These are phyloP conservation scores for Chaetodon trifascialis DNA, from an alignment of 2,113 vertebrate species.

Conservation along the genomic window DNA sequence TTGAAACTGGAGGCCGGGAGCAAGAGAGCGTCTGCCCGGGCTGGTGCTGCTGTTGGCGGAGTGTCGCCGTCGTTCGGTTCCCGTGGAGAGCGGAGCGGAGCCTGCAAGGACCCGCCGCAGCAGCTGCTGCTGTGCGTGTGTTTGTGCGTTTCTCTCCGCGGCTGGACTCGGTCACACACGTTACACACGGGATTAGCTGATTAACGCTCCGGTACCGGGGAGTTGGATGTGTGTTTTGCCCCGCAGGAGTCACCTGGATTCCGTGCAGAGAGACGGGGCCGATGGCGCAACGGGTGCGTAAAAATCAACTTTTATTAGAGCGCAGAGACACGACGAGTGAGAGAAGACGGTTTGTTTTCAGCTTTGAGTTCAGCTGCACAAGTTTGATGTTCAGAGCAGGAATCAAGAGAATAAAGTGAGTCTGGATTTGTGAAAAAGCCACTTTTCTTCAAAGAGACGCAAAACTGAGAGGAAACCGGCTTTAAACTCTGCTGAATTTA, in stretches of 20 bases:
- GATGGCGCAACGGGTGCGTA: conserved; percentile 99
- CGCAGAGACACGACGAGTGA: background rate
- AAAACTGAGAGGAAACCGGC: background rate
- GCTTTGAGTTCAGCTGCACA: background rate
- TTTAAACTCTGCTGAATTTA: background rate
- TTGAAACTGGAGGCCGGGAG: conserved; percentile 77
- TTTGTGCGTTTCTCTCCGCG: background rate
- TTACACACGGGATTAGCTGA: conserved; percentile 79
- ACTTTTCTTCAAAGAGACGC: background rate
- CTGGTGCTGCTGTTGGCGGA: conserved; percentile 72
- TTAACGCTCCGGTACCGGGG: conserved; percentile 74
- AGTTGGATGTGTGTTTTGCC: conserved; percentile 87
- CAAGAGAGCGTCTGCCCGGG: conserved; percentile 85
- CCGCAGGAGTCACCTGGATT: conserved; percentile 90
- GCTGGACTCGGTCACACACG: background rate
- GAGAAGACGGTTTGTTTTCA: background rate
- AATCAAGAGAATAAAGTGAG: background rate
- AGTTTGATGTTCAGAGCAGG: background rate
- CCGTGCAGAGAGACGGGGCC: conserved; percentile 85
- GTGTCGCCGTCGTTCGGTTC: conserved; percentile 1
- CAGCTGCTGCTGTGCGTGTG: conserved; percentile 52
- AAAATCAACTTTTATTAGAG: conserved; percentile 74
- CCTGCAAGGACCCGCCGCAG: conserved; percentile 6
- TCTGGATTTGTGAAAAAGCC: background rate
- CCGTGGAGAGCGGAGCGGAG: conserved; percentile 22